Evolutionary conservation across 2,888 invertebrate genomes (phyloP).

Genomic region (Leptinotarsa juncta): DNA sequence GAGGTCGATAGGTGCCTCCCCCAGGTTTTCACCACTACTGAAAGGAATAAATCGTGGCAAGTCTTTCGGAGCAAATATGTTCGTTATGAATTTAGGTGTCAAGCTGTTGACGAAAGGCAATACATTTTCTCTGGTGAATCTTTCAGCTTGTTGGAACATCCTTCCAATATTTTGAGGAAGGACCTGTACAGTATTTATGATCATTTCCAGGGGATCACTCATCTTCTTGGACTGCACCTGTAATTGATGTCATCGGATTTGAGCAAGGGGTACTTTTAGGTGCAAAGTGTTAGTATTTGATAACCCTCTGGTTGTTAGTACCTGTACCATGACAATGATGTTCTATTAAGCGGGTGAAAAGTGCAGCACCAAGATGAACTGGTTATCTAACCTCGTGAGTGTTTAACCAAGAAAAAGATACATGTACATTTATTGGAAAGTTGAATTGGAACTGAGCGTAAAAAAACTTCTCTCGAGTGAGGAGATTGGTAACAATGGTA

Average conservation of each 20-base stretch:
- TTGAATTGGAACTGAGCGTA: too few species aligned
- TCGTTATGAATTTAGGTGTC: conserved; percentile 45
- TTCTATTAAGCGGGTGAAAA: background rate
- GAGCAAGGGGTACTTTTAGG: background rate
- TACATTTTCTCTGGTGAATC: conserved; percentile 49
- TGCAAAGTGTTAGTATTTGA: conserved; percentile 2
- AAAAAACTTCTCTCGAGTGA: too few species aligned
- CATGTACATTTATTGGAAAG: too few species aligned
- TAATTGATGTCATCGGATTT: conserved; percentile 25
- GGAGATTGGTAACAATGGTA: too few species aligned
- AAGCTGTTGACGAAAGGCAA: conserved; percentile 47
- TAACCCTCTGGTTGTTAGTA: conserved; percentile 4
- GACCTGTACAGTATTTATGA: conserved; percentile 46
- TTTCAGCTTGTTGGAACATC: conserved; percentile 46
- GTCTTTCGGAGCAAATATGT: conserved; percentile 40
- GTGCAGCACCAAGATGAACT: background rate
- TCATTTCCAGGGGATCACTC: conserved; percentile 42
- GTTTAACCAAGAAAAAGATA: background rate
- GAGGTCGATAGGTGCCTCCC: conserved; percentile 16
- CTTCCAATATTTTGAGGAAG: conserved; percentile 48
- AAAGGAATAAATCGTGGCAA: conserved; percentile 40
- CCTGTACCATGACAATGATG: conserved; percentile 3
- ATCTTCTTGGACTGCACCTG: conserved; percentile 31
- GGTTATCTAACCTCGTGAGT: background rate
- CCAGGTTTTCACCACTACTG: conserved; percentile 18